Conservation (phyloP, 2,113 vertebrate species). For the Oryzias melastigma region DNA sequence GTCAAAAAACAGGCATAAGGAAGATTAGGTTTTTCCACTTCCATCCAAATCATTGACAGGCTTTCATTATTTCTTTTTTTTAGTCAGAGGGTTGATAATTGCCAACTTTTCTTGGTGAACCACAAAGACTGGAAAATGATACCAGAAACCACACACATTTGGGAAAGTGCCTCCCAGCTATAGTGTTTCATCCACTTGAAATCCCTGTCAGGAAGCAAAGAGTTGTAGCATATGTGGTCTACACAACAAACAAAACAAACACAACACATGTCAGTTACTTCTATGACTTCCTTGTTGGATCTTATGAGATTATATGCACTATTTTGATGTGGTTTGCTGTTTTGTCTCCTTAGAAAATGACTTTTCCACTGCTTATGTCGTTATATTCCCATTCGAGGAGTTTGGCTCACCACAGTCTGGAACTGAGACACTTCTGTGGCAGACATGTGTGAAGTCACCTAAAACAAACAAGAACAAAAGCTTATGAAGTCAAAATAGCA, state of each 20-base stretch:
- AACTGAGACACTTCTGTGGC: slow-evolving; percentile 37
- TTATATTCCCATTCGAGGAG: slow-evolving; percentile 63
- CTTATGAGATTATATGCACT: slow-evolving; percentile 27
- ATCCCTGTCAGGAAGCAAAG: slow-evolving; percentile 33
- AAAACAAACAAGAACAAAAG: slow-evolving; percentile 1
- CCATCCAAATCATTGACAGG: slow-evolving; percentile 1
- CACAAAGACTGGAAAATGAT: slow-evolving; percentile 32
- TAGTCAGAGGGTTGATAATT: slow-evolving; percentile 24
- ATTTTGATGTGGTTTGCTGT: slow-evolving; percentile 25
- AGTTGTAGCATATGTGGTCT: slow-evolving; percentile 20
- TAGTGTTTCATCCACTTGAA: slow-evolving; percentile 42
- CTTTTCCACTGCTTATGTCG: slow-evolving; percentile 62
- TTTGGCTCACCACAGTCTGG: slow-evolving; percentile 52
- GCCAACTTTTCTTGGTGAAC: slow-evolving; percentile 43
- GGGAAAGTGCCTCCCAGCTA: slow-evolving; percentile 34
- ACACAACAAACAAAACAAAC: slow-evolving; percentile 10
- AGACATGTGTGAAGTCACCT: slow-evolving; percentile 36
- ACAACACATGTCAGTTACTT: slow-evolving; percentile 17
- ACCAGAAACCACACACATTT: slow-evolving; percentile 25
- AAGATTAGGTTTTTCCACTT: not conserved
- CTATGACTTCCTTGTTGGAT: not conserved
- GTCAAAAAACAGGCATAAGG: not conserved
- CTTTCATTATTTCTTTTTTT: slow-evolving; percentile 18
- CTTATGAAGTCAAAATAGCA: slow-evolving; percentile 3
- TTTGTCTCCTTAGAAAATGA: slow-evolving; percentile 46